Evolutionary conservation across 1,140 invertebrate genomes (phyloP).

Genomic region (Bombus breviceps): DNA sequence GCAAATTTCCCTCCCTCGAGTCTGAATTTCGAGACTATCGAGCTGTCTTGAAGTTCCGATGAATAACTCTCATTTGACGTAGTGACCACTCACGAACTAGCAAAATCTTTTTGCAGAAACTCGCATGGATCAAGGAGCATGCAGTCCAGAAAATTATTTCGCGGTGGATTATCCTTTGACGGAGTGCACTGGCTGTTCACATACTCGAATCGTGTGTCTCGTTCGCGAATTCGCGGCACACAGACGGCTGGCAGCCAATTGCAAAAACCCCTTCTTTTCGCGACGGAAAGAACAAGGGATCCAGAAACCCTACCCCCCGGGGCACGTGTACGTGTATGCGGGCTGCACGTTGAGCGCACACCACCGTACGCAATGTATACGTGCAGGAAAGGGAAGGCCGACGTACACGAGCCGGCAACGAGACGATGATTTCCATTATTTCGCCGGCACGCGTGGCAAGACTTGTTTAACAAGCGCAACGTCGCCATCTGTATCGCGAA

Average conservation of each 20-base stretch:
- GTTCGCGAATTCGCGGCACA: constrained; percentile 44
- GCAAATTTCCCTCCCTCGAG: constrained; percentile 24
- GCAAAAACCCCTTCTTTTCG: constrained; percentile 43
- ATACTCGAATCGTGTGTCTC: constrained; percentile 7
- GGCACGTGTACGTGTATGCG: not conserved
- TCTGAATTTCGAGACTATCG: constrained; percentile 34
- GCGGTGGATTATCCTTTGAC: constrained; percentile 17
- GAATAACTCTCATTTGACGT: not conserved
- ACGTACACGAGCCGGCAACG: constrained; percentile 40
- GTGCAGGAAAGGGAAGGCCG: constrained; percentile 16
- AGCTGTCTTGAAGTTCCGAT: constrained; percentile 20
- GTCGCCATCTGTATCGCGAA: constrained; percentile 51
- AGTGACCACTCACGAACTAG: constrained; percentile 22
- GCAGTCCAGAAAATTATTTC: constrained; percentile 21
- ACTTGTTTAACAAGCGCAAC: not conserved
- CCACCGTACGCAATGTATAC: not conserved
- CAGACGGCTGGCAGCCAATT: constrained; percentile 24
- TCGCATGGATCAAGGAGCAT: not conserved
- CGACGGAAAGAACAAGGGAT: constrained; percentile 32
- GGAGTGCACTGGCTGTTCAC: constrained; percentile 12
- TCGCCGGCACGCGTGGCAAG: constrained; percentile 37
- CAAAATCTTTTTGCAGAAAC: not conserved
- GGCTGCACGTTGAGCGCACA: constrained; percentile 15
- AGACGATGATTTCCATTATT: constrained; percentile 40
- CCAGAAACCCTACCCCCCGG: constrained; percentile 10